A percentile compares a stretch with the other conserved stretches of the same genome.
These are phyloP conservation scores for Serripes groenlandicus DNA, from an alignment of 2,888 invertebrate genomes.

Conservation along the genomic window DNA sequence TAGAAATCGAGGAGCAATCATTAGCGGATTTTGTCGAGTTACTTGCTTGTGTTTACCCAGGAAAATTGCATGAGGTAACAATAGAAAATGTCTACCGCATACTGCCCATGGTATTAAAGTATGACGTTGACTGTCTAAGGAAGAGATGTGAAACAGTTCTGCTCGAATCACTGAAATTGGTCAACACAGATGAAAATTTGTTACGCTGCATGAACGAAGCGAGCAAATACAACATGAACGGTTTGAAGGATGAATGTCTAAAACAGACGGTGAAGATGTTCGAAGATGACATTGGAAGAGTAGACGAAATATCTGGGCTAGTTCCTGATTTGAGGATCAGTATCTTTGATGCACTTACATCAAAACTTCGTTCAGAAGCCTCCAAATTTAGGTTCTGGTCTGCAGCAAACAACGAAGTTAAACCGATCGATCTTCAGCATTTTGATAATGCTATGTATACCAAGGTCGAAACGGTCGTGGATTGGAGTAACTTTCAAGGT, in stretches of 20 bases:
- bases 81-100: neutral
- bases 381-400: neutral
- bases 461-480: too few relatives aligned
- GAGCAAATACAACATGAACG: neutral
- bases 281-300: neutral
- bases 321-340: neutral
- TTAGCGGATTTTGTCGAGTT: constrained; percentile 13
- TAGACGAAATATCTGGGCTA: neutral
- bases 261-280: neutral
- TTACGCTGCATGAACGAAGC: neutral
- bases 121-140: neutral
- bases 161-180: neutral
- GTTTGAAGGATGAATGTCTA: neutral
- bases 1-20: neutral
- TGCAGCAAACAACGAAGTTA: too few relatives aligned
- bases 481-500: too few relatives aligned
- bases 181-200: neutral
- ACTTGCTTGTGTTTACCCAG: constrained; percentile 10
- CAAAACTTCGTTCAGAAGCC: neutral
- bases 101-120: neutral
- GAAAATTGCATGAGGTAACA: neutral
- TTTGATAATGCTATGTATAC: too few relatives aligned
- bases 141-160: neutral
- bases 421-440: too few relatives aligned
- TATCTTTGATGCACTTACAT: neutral